Evolutionary conservation across 1,140 invertebrate genomes (phyloP).

Genomic region (Drosophila bipectinata): DNA sequence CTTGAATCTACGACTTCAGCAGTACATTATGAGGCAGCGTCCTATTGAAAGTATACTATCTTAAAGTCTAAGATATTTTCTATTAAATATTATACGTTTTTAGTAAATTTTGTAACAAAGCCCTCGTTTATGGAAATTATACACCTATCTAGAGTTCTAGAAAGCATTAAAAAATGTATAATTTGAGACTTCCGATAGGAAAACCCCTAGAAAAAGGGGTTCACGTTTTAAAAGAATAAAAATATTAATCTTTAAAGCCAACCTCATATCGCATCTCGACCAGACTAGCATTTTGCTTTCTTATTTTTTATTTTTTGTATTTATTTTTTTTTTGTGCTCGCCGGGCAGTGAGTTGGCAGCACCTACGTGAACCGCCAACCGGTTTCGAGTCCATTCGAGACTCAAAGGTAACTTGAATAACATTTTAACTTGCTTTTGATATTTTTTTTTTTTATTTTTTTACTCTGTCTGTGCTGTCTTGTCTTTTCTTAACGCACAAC

Average conservation of each 20-base stretch:
- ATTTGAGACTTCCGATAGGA: neutral
- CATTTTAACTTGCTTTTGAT: constrained; percentile 36
- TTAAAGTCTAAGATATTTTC: too few relatives aligned
- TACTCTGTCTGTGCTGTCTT: constrained; percentile 34
- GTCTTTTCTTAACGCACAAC: constrained; percentile 54
- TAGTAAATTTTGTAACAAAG: too few relatives aligned
- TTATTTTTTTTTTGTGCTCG: constrained; percentile 17
- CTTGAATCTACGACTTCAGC: too few relatives aligned
- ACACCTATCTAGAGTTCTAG: neutral
- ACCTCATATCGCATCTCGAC: constrained; percentile 8
- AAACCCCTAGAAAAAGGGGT: too few relatives aligned
- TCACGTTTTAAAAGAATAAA: neutral
- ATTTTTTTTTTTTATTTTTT: constrained; percentile 20
- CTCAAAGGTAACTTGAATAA: constrained; percentile 62
- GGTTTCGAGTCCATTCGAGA: constrained; percentile 32
- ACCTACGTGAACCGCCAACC: constrained; percentile 57
- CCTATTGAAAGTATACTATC: too few relatives aligned
- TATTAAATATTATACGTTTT: too few relatives aligned
- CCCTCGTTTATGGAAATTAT: too few relatives aligned
- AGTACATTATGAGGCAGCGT: too few relatives aligned
- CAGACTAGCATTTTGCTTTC: constrained; percentile 25
- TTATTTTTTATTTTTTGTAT: constrained; percentile 17
- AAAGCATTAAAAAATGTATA: neutral
- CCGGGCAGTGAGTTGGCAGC: constrained; percentile 53
- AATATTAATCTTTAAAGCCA: neutral